These are phyloP conservation scores for Drosophila trichaetosa DNA, from an alignment of 2,888 invertebrate genomes.

Conservation along the genomic window DNA sequence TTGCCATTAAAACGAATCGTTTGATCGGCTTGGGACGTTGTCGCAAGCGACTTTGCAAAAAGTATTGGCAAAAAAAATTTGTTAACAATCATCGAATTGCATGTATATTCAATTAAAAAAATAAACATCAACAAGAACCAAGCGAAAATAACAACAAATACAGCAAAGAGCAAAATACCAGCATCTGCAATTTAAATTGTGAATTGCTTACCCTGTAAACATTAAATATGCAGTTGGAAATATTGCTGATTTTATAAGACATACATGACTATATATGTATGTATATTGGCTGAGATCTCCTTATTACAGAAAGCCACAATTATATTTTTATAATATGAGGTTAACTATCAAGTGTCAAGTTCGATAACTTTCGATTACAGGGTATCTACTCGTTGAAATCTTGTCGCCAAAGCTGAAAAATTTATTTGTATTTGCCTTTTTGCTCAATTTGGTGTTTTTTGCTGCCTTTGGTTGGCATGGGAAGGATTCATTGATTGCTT, in stretches of 20 bases:
- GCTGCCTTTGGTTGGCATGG: constrained; percentile 9
- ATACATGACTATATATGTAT: background rate
- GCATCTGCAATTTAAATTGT: constrained; percentile 57
- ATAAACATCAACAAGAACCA: constrained; percentile 32
- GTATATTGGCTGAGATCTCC: background rate
- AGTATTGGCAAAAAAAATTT: constrained; percentile 65
- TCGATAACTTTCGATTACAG: background rate
- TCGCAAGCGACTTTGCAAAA: constrained; percentile 30
- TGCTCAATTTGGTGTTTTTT: constrained; percentile 18
- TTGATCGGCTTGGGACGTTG: constrained; percentile 35
- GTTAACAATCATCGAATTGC: constrained; percentile 75
- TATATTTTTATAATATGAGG: background rate
- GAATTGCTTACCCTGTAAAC: constrained; percentile 39
- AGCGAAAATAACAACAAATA: constrained; percentile 20
- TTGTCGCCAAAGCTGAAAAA: background rate
- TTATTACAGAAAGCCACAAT: background rate
- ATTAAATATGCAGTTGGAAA: background rate
- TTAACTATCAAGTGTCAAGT: background rate
- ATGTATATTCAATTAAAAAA: constrained; percentile 65
- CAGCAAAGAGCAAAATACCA: constrained; percentile 30
- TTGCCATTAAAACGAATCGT: constrained; percentile 66
- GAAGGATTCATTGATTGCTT: constrained; percentile 40
- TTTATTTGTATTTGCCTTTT: constrained; percentile 21
- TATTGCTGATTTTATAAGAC: background rate
- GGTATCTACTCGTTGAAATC: background rate